Conservation (phyloP, 2,113 vertebrate genomes). For the Probosciger aterrimus region DNA sequence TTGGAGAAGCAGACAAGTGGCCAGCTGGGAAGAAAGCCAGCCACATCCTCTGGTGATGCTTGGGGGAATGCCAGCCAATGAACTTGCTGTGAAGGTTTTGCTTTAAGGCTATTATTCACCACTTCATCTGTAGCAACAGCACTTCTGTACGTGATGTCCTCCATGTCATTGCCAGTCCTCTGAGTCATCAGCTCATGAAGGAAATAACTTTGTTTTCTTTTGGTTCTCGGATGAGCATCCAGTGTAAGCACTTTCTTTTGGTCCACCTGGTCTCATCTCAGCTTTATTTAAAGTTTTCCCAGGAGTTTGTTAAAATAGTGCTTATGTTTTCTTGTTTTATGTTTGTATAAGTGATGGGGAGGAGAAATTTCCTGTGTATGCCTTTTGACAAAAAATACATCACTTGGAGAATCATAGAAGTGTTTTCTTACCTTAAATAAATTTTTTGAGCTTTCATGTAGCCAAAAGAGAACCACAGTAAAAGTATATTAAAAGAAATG, state of each 20-base stretch:
- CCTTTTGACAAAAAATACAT: background rate
- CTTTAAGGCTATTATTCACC: constrained; percentile 38
- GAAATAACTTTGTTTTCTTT: constrained; percentile 1
- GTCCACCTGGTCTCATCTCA: constrained; percentile 29
- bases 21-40: background rate
- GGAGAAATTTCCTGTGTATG: background rate
- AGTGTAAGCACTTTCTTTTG: constrained; percentile 28
- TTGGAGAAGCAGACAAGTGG: background rate
- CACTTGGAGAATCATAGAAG: background rate
- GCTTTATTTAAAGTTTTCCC: background rate
- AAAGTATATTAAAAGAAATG: background rate
- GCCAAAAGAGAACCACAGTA: background rate
- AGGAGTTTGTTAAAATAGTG: background rate
- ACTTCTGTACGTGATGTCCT: constrained; percentile 38
- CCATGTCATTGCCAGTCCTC: constrained; percentile 5
- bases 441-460: background rate
- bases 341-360: background rate
- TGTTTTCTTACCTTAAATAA: background rate
- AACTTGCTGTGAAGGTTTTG: background rate
- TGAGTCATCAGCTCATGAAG: constrained; percentile 44
- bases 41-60: background rate
- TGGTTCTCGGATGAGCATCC: background rate
- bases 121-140: background rate
- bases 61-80: background rate
- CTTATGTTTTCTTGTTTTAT: background rate